Evolutionary conservation across 2,797 vertebrate species (phyloP).

Genomic region (Danio kyathit): DNA sequence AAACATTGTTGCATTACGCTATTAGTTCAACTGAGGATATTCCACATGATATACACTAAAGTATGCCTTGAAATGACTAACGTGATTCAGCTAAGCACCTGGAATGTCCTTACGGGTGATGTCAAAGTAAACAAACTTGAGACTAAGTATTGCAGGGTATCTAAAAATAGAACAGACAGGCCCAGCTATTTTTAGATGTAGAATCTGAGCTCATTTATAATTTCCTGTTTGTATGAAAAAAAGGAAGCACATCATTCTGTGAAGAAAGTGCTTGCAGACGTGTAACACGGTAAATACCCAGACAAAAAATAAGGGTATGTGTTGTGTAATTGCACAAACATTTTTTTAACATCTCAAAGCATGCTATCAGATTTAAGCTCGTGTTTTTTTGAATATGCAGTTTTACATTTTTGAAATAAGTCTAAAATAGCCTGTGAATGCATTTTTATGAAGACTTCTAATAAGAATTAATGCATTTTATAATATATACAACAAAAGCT

Average conservation of each 20-base stretch:
- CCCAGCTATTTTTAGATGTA: conserved; percentile 65
- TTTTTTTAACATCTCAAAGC: background rate
- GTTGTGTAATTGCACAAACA: background rate
- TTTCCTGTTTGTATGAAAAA: conserved; percentile 24
- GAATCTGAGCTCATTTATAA: conserved; percentile 23
- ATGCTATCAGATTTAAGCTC: background rate
- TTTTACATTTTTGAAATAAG: background rate
- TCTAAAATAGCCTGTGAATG: background rate
- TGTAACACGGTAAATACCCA: background rate
- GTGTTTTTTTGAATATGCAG: background rate
- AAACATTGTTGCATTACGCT: background rate
- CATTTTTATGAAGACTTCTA: background rate
- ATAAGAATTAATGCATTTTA: background rate
- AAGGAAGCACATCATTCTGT: conserved; percentile 9
- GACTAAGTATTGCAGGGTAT: background rate
- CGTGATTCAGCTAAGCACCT: background rate
- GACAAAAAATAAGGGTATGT: background rate
- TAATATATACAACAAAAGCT: background rate
- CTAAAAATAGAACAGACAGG: conserved; percentile 66
- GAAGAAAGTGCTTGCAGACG: background rate
- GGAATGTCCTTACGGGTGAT: conserved; percentile 51
- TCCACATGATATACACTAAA: conserved; percentile 4
- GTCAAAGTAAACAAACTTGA: conserved; percentile 19
- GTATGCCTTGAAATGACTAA: background rate
- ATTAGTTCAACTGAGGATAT: background rate